Conservation (phyloP, 2,888 invertebrate genomes). For the Tenthredo mesomela region DNA sequence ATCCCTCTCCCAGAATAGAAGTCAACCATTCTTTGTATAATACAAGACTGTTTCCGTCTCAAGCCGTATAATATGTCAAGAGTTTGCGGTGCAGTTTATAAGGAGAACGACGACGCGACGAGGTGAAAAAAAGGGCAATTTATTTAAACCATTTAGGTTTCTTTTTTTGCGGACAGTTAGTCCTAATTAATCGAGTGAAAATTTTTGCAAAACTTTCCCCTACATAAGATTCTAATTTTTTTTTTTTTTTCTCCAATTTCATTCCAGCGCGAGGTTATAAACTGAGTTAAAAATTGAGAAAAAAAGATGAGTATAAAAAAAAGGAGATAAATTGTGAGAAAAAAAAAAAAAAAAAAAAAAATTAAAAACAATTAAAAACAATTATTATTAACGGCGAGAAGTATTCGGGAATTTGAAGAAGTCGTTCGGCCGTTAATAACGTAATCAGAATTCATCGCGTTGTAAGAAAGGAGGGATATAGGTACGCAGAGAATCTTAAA, state of each 20-base stretch:
- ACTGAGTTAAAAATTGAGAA: neutral
- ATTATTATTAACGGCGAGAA: slow-evolving; percentile 10
- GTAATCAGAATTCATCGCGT: slow-evolving; percentile 36
- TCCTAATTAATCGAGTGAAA: neutral
- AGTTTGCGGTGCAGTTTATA: neutral
- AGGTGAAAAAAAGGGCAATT: neutral
- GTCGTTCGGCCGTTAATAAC: slow-evolving; percentile 14
- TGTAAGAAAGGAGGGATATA: neutral
- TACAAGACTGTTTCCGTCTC: neutral
- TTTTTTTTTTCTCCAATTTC: neutral
- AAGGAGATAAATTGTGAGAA: neutral
- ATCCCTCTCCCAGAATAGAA: neutral
- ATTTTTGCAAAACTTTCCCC: neutral
- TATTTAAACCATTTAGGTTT: neutral
- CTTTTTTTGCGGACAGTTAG: neutral
- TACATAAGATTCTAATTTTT: neutral
- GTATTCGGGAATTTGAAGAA: neutral
- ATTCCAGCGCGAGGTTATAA: neutral
- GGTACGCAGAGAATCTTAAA: slow-evolving; percentile 5
- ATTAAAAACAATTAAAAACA: neutral
- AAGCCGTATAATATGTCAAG: slow-evolving; percentile 40
- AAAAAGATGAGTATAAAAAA: neutral
- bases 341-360: neutral
- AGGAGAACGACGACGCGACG: neutral
- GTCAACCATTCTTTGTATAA: neutral